Evolutionary conservation across 2,113 vertebrate genomes (phyloP), one percentile per base, ranked within the genome.

Genomic region (Onychorhynchus coronatus): DNA sequence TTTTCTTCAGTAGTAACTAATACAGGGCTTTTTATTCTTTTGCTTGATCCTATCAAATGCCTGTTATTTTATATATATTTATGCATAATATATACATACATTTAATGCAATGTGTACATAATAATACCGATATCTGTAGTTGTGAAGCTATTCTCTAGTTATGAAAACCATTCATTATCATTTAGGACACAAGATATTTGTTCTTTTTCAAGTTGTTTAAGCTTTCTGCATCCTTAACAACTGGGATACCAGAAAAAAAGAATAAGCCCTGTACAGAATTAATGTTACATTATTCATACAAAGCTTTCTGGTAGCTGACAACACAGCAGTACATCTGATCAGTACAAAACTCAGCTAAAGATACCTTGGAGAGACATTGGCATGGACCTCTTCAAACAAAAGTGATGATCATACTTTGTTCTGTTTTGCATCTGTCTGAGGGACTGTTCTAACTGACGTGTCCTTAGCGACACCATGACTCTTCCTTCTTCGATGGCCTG

Each of bases 321-420:
- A 23, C 14, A 31, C 1, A 68, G 6, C 14, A 55, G 11, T 14
- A 20, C 15, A 50, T 33, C 1, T 0, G 1, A 41, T 33, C 33
- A 49, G 27, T 31, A 53, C 30, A 37, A 72, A 63, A 58, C 16
- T 47, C 46, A 68, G 15, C 47, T 21, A 12, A 53, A 46, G 37
- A 44, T 20, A 27, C 19, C 47, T 88, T 0, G 0, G 30, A 20
- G 14, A 62, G 56, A 18, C 0, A 8, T 4, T 53, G 68, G 12
- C 17, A 7, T 25, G 21, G 17, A n/a, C 28, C 44, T 17, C 53
- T 47, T 56, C 33, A 61, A 44, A 52, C 2, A 42, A 55, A 85
- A 35, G n/a, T 0, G 0, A n/a, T 24, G 21, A 55, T 14, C 27
- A 2, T n/a, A 12, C 30, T 8, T 67, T 3, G 1, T 55, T 49